Evolutionary conservation across 2,113 vertebrate species (phyloP).

Genomic region (Lepus americanus): DNA sequence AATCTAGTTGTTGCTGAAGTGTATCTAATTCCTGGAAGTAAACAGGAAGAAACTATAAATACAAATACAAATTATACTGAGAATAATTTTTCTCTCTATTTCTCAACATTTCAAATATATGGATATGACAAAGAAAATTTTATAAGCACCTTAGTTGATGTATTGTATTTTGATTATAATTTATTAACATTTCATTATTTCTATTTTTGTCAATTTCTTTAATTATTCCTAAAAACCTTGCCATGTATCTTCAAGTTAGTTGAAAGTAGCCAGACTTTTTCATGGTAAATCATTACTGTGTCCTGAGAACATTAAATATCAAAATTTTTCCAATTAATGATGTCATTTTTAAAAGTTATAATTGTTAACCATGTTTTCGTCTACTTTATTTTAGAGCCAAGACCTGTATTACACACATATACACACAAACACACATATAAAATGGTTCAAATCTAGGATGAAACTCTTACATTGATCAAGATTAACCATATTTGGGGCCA

Average conservation of each 20-base stretch:
- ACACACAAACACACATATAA: not conserved
- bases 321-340: slow-evolving; percentile 50
- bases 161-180: slow-evolving; percentile 39
- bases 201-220: slow-evolving; percentile 14
- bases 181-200: slow-evolving; percentile 53
- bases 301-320: not conserved
- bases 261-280: not conserved
- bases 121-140: slow-evolving; percentile 1
- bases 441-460: not conserved
- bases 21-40: slow-evolving; percentile 88
- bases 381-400: slow-evolving; percentile 42
- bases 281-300: not conserved
- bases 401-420: not conserved
- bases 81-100: slow-evolving; percentile 3
- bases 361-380: slow-evolving; percentile 15
- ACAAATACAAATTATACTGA: slow-evolving; percentile 34
- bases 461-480: not conserved
- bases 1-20: slow-evolving; percentile 91
- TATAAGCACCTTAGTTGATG: not conserved
- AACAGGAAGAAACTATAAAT: slow-evolving; percentile 39
- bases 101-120: slow-evolving; percentile 30
- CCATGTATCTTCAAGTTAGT: not conserved
- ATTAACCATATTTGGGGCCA: slow-evolving; percentile 37
- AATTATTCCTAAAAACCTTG: slow-evolving; percentile 50
- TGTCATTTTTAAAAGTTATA: slow-evolving; percentile 30